phyloP scores from a whole-genome alignment of 2,113 vertebrate genomes.

The Stomatorhinus ivindoensis region DNA sequence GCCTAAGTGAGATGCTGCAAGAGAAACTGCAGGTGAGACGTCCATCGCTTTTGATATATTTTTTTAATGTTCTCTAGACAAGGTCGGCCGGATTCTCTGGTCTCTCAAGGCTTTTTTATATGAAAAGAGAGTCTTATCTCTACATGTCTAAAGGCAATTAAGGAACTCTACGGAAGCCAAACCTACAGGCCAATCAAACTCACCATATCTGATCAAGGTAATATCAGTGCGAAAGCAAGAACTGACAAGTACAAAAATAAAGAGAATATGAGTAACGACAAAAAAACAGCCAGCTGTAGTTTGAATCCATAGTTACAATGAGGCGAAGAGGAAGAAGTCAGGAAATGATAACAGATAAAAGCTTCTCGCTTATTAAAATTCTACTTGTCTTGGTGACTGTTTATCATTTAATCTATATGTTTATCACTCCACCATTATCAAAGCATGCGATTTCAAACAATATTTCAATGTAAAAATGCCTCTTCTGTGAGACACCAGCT shows the following conservation, averaged over 20 bases:
- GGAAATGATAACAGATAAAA: conserved; percentile 87
- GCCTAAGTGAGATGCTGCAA: conserved; percentile 19
- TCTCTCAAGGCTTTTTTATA: conserved; percentile 76
- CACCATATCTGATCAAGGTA: conserved; percentile 90
- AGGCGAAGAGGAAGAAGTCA: conserved; percentile 78
- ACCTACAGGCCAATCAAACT: conserved; percentile 81
- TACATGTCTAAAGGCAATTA: conserved; percentile 72
- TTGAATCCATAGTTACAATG: conserved; percentile 80
- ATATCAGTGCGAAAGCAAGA: conserved; percentile 77
- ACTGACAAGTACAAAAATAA: conserved; percentile 58
- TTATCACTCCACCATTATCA: conserved; percentile 71
- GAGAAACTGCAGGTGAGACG: conserved; percentile 52
- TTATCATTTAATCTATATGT: conserved; percentile 92
- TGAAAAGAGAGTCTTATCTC: conserved; percentile 78
- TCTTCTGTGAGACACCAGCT: conserved; percentile 38
- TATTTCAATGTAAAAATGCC: conserved; percentile 65
- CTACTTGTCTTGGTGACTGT: conserved; percentile 88
- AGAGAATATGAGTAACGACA: conserved; percentile 85
- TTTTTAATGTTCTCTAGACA: conserved; percentile 70
- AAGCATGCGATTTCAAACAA: conserved; percentile 83
- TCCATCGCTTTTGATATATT: conserved; percentile 62
- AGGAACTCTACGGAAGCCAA: conserved; percentile 69
- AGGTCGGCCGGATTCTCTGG: conserved; percentile 62
- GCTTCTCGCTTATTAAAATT: conserved; percentile 86
- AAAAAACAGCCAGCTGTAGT: conserved; percentile 86